Evolutionary conservation across 2,797 vertebrate genomes (phyloP).

Genomic region (Pristis pectinata): DNA sequence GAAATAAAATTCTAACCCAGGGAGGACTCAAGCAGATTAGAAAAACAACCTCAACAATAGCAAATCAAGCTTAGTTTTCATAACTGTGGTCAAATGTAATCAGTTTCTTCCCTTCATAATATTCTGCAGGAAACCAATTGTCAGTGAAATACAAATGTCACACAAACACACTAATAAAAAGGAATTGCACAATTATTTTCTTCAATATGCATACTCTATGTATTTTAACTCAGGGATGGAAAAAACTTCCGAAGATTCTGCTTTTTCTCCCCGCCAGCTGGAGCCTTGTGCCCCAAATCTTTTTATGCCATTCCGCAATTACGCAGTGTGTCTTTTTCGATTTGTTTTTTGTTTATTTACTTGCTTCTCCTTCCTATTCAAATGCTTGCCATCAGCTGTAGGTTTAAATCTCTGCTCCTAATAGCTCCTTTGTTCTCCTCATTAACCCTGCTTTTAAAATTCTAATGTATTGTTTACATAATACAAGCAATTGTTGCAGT

Average conservation of each 20-base stretch:
- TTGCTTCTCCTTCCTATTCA: neutral
- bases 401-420: neutral
- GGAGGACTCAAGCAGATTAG: neutral
- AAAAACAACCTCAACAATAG: neutral
- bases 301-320: neutral
- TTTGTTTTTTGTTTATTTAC: neutral
- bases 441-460: neutral
- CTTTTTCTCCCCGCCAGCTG: neutral
- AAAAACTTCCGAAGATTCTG: neutral
- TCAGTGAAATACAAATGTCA: neutral
- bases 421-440: too few species aligned
- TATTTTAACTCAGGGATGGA: neutral
- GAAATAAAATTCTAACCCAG: neutral
- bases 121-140: neutral
- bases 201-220: neutral
- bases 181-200: neutral
- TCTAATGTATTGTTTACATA: neutral
- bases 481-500: neutral
- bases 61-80: neutral
- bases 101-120: neutral
- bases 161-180: neutral
- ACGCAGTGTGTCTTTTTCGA: neutral
- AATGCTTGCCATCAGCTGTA: neutral
- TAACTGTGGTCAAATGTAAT: neutral
- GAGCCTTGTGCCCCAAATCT: neutral